phyloP scores from a whole-genome alignment of 1,140 invertebrate species.

The Spodoptera litura region DNA sequence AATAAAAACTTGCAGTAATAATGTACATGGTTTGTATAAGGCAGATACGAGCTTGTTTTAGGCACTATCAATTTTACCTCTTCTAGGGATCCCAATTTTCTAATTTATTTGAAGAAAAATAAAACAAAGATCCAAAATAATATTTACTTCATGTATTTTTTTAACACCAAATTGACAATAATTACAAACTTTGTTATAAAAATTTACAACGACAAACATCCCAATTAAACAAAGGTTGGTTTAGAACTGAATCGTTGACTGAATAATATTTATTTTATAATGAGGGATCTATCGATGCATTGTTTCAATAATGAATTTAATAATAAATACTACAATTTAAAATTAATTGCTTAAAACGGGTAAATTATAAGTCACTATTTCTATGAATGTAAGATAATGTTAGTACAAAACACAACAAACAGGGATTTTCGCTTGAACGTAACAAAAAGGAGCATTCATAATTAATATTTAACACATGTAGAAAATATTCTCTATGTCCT shows the following conservation, averaged over 20 bases:
- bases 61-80: no score
- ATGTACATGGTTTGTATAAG: no score
- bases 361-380: no score
- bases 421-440: slow-evolving; percentile 32
- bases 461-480: neutral
- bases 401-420: neutral
- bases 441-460: neutral
- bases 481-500: no score
- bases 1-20: no score
- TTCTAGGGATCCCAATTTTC: no score
- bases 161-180: slow-evolving; percentile 49
- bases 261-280: no score
- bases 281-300: neutral
- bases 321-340: neutral
- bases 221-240: slow-evolving; percentile 19
- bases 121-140: slow-evolving; percentile 3
- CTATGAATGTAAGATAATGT: no score
- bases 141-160: slow-evolving; percentile 42
- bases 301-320: neutral
- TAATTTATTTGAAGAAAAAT: neutral
- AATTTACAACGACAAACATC: slow-evolving; percentile 35
- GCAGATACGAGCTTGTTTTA: no score
- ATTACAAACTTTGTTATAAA: slow-evolving; percentile 42
- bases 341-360: neutral
- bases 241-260: neutral